Conservation (phyloP, 2,797 vertebrate genomes). For the Manis pentadactyla region DNA sequence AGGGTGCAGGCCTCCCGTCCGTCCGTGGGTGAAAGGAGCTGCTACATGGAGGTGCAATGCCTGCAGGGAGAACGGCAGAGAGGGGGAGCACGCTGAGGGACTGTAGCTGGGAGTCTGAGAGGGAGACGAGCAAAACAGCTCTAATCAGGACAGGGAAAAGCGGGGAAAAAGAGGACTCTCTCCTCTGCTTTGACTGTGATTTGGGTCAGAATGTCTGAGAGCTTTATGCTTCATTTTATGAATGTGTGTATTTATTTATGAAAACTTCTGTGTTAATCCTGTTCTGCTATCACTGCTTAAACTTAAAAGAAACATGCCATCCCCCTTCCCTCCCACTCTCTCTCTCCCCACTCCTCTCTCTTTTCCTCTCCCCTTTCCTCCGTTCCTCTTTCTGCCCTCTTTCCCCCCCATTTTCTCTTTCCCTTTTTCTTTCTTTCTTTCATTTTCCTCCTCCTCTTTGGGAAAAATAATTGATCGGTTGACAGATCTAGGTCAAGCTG, state of each 20-base stretch:
- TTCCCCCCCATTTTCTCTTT: conserved; percentile 17
- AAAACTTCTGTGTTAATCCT: not conserved
- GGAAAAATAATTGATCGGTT: conserved; percentile 81
- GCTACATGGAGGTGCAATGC: not conserved
- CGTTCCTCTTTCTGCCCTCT: conserved; percentile 20
- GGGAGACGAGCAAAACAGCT: not conserved
- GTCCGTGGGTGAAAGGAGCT: not conserved
- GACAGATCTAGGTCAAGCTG: conserved; percentile 85
- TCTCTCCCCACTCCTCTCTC: not conserved
- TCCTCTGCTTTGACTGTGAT: not conserved
- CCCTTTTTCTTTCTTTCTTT: conserved; percentile 58
- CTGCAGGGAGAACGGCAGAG: not conserved
- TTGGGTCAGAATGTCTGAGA: not conserved
- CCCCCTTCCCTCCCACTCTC: not conserved
- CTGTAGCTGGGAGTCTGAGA: not conserved
- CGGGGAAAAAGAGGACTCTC: not conserved
- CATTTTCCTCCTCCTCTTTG: conserved; percentile 63
- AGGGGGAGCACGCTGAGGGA: not conserved
- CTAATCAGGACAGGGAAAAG: not conserved
- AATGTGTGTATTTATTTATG: not conserved
- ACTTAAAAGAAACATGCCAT: not conserved
- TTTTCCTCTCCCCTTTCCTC: conserved; percentile 36
- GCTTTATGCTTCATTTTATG: not conserved
- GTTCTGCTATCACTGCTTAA: not conserved
- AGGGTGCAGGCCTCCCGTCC: not conserved